phyloP scores from a whole-genome alignment of 2,113 vertebrate genomes.

The Siphamia tubifer region DNA sequence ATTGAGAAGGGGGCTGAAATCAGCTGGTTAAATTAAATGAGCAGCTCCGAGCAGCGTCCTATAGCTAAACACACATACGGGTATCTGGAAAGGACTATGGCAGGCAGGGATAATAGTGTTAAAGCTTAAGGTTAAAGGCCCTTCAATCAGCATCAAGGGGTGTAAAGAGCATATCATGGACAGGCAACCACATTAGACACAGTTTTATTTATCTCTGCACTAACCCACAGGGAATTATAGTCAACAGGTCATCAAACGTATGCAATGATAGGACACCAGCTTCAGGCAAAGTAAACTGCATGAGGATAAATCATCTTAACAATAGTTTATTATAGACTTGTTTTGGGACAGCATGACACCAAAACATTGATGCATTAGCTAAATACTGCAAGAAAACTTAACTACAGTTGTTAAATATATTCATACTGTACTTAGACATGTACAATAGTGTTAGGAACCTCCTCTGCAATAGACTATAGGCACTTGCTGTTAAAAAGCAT shows the following conservation, averaged over 20 bases:
- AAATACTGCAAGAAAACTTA: conserved; percentile 60
- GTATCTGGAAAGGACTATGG: conserved; percentile 53
- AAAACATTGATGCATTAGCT: conserved; percentile 47
- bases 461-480: no score
- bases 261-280: conserved; percentile 6
- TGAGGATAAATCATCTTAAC: no score
- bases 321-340: no score
- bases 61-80: conserved; percentile 60
- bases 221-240: conserved; percentile 25
- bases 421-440: no score
- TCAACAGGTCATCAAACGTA: conserved; percentile 24
- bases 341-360: conserved; percentile 35
- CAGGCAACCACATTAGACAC: conserved; percentile 42
- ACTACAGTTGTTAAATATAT: conserved; percentile 68
- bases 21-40: conserved; percentile 66
- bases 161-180: conserved; percentile 51
- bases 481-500: no score
- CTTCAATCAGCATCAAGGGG: conserved; percentile 45
- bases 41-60: conserved; percentile 47
- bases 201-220: conserved; percentile 25
- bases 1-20: conserved; percentile 59
- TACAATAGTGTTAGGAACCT: no score
- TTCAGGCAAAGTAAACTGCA: not conserved
- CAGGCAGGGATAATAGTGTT: conserved; percentile 70
- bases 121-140: conserved; percentile 71